Evolutionary conservation across 2,113 vertebrate species (phyloP), one percentile per base, ranked within the genome.

Genomic region (Amphilophus citrinellus): DNA sequence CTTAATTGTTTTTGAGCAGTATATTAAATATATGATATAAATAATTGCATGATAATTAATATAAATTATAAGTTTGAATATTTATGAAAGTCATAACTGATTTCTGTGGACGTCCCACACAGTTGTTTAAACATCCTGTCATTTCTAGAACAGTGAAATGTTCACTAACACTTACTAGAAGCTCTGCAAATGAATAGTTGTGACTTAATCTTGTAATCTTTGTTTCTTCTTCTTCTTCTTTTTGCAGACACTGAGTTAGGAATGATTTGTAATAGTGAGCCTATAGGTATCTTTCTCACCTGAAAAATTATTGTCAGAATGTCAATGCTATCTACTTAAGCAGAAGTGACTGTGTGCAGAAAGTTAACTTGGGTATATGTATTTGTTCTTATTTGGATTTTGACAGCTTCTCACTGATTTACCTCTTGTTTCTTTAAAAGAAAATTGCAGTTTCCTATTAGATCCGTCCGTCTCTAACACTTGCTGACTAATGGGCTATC

Each of bases 401-500:
- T 6, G 18, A 61, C 35, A 82, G 7, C 50, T 77, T 53, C 71
- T 47, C 4, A 30, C 3, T 2, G 57, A 76, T 20, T n/a, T 56
- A 6, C 62, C 22, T 56, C 42, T 58, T 75, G 32, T 62, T 84
- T 86, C 77, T 75, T 86, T 22, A 4, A 18, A 5, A 82, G 58
- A 56, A 84, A 79, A 44, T 80, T 68, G 68, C 35, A 44, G 22
- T 76, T 60, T 88, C 61, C 66, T 76, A 7, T 87, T 44, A 53
- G 24, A 78, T 88, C 77, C 18, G 18, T 87, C 61, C 13, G 27
- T 56, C 61, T 61, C 27, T 65, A 80, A 85, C 3, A 42, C 79
- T 87, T 61, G 76, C 80, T 82, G 75, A 66, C 76, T 85, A 86
- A 82, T 80, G 82, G 90, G 82, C 42, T 78, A 56, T 80, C 76